Conservation (phyloP, 2,113 vertebrate species). For the Cebidichthys violaceus region DNA sequence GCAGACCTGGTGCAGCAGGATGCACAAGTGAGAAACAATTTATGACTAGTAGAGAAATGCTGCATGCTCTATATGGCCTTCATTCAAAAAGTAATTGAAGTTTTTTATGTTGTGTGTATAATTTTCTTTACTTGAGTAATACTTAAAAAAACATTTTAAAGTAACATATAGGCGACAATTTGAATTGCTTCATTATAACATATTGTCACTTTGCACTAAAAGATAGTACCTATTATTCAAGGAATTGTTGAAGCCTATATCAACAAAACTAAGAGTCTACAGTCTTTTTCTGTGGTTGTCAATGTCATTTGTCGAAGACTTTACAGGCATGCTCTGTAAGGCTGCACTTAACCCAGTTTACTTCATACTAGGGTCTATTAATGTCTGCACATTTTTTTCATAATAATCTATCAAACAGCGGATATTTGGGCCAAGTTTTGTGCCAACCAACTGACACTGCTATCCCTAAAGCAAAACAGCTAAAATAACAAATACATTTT, state of each 20-base stretch:
- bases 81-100: background rate
- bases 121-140: background rate
- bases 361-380: background rate
- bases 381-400: background rate
- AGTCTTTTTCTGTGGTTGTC: background rate
- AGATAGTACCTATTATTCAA: background rate
- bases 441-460: background rate
- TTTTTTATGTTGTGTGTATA: background rate
- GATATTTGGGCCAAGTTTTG: background rate
- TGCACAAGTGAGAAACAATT: conserved; percentile 85
- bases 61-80: background rate
- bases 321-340: background rate
- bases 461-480: background rate
- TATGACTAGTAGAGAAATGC: background rate
- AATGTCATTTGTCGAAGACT: background rate
- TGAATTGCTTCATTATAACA: no score
- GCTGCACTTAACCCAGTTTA: background rate
- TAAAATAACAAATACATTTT: no score
- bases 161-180: background rate
- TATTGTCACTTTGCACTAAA: background rate
- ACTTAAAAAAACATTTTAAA: background rate
- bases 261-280: background rate
- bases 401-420: background rate
- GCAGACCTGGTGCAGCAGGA: conserved; percentile 93
- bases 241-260: background rate